Conservation (phyloP, 37 sponge, comb jelly and placozoan species). For the Aplysina aerophoba region DNA sequence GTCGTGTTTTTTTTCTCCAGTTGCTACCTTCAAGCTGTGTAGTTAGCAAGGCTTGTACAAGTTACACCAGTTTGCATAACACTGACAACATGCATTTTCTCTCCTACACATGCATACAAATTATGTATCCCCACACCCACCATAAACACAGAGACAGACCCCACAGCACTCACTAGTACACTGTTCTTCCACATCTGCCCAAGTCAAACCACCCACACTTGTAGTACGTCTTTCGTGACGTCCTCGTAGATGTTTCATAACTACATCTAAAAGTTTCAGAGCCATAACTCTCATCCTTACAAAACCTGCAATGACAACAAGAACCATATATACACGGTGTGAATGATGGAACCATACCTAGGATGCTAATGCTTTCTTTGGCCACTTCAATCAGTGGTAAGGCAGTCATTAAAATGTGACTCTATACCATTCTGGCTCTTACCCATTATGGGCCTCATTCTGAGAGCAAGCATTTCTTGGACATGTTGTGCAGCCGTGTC, state of each 20-base stretch:
- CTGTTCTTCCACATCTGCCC: background rate
- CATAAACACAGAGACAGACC: background rate
- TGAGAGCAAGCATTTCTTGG: background rate
- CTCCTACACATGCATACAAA: background rate
- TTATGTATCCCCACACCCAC: background rate
- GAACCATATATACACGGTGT: background rate
- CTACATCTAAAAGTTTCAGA: background rate
- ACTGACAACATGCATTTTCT: background rate
- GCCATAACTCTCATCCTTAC: background rate
- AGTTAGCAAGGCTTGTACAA: too few relatives aligned
- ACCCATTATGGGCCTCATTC: background rate
- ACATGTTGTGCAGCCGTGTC: background rate
- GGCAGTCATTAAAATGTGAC: background rate
- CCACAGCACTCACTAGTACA: background rate
- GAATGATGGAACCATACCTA: background rate
- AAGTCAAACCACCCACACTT: background rate
- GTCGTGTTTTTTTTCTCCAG: too few relatives aligned
- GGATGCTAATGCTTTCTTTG: background rate
- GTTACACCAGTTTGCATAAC: too few relatives aligned
- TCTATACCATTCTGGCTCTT: background rate
- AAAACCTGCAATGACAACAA: background rate
- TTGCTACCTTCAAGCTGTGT: too few relatives aligned
- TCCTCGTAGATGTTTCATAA: background rate
- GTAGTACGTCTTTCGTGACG: background rate
- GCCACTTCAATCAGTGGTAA: background rate